These are phyloP conservation scores for Pelosia muscerda DNA, from an alignment of 2,888 invertebrate species.

Conservation along the genomic window DNA sequence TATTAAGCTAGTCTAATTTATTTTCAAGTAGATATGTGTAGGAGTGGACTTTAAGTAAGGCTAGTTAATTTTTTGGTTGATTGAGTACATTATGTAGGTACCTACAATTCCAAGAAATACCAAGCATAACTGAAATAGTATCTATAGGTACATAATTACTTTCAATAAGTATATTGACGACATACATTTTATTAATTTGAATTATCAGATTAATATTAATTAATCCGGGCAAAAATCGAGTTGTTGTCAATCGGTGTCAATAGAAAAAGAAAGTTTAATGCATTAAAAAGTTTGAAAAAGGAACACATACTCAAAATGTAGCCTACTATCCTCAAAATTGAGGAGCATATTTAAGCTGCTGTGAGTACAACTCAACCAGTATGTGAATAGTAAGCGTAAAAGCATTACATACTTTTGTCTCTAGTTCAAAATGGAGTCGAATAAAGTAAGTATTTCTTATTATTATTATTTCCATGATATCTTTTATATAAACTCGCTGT, in stretches of 20 bases:
- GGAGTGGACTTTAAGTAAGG: neutral
- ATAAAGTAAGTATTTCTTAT: neutral
- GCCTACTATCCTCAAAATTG: neutral
- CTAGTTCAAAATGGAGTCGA: neutral
- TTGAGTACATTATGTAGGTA: neutral
- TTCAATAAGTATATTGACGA: too few relatives aligned
- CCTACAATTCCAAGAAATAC: neutral
- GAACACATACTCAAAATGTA: neutral
- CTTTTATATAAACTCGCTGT: too few relatives aligned
- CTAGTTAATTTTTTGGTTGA: neutral
- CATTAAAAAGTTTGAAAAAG: too few relatives aligned
- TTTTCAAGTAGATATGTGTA: neutral
- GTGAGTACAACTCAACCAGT: neutral
- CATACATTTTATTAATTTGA: too few relatives aligned
- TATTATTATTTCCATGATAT: too few relatives aligned
- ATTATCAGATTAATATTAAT: too few relatives aligned
- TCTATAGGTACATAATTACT: neutral
- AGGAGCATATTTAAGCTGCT: slow-evolving; percentile 5
- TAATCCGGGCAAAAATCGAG: too few relatives aligned
- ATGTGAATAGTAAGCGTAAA: neutral
- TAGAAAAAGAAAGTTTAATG: too few relatives aligned
- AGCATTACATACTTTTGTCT: too few relatives aligned
- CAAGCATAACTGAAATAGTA: neutral
- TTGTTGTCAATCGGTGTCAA: too few relatives aligned
- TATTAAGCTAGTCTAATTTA: neutral